Evolutionary conservation across 1,140 invertebrate species (phyloP).

Genomic region (Drosophila auraria): DNA sequence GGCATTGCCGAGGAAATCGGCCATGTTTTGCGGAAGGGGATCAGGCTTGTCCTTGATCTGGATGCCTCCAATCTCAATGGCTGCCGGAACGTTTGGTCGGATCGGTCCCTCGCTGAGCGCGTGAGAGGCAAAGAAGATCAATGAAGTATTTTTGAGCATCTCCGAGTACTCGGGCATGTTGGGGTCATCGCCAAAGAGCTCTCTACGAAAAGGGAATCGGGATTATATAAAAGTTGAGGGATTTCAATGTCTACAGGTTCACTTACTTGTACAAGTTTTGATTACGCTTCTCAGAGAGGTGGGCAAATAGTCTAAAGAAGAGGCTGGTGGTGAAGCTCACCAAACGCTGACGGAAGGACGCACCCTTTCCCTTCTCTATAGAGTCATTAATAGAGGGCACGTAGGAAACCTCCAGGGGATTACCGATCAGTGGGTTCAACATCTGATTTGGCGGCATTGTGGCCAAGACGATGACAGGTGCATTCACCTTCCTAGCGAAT

Average conservation of each 20-base stretch:
- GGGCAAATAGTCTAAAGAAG: no score
- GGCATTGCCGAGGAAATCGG: conserved; percentile 52
- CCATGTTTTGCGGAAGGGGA: conserved; percentile 61
- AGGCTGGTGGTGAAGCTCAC: background rate
- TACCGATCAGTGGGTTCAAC: conserved; percentile 45
- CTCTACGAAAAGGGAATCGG: background rate
- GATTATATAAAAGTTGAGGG: background rate
- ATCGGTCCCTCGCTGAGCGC: conserved; percentile 61
- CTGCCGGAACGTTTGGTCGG: conserved; percentile 72
- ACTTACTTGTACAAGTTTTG: conserved; percentile 32
- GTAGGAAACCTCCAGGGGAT: conserved; percentile 51
- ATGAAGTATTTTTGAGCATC: conserved; percentile 53
- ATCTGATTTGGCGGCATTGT: conserved; percentile 29
- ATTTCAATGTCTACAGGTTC: background rate
- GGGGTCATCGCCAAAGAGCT: conserved; percentile 50
- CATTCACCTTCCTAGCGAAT: conserved; percentile 64
- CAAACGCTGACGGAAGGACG: conserved; percentile 19
- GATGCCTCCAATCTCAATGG: conserved; percentile 85
- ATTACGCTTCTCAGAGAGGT: background rate
- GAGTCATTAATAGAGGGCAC: conserved; percentile 34
- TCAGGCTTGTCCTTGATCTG: conserved; percentile 76
- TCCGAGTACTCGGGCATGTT: background rate
- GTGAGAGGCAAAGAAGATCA: conserved; percentile 59
- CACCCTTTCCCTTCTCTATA: conserved; percentile 6
- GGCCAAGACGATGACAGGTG: conserved; percentile 48